Evolutionary conservation across 1,140 invertebrate genomes (phyloP), one percentile per base, ranked within the genome.

Genomic region (Microplitis demolitor): DNA sequence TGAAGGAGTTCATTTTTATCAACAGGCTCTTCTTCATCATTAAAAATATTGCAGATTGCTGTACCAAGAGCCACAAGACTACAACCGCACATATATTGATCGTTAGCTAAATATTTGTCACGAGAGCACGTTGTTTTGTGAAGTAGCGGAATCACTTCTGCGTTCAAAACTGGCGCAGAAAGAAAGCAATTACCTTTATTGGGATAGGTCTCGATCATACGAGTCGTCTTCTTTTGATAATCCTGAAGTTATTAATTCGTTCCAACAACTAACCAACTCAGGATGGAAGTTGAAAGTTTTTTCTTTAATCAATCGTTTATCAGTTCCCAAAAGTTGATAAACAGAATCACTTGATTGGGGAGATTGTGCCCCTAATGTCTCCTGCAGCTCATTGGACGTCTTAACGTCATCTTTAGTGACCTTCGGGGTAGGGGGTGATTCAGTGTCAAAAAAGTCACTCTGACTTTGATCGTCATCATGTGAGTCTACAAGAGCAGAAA

Each of bases 291-390:
- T n/a, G n/a, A n/a, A n/a, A n/a, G n/a, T n/a, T n/a, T n/a, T n/a
- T n/a, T n/a, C n/a, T n/a, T n/a, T n/a, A n/a, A n/a, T n/a, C n/a
- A n/a, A n/a, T n/a, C n/a, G n/a, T n/a, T n/a, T n/a, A n/a, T n/a
- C n/a, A n/a, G n/a, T n/a, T n/a, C n/a, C n/a, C n/a, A n/a, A 24
- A 72, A 72, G 53, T 72, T 75, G 31, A 69, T 35, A 39, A 69
- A 14, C 8, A 73, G 14, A 4, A 54, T 16, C 51, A 54, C 51
- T 54, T 3, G 11, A 11, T 3, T n/a, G 11, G 11, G 51, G 51
- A 54, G 11, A 3, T 54, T 54, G 4, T 4, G 51, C 11, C 51
- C 11, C 51, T 3, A 4, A 3, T 11, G 51, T 54, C 11, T 54
- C 51, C 3, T n/a, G 11, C 4, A 11, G 11, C 51, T 54, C 4